Base-by-base conservation (phyloP, 2,797 vertebrate genomes). In the Coreius guichenoti region DNA sequence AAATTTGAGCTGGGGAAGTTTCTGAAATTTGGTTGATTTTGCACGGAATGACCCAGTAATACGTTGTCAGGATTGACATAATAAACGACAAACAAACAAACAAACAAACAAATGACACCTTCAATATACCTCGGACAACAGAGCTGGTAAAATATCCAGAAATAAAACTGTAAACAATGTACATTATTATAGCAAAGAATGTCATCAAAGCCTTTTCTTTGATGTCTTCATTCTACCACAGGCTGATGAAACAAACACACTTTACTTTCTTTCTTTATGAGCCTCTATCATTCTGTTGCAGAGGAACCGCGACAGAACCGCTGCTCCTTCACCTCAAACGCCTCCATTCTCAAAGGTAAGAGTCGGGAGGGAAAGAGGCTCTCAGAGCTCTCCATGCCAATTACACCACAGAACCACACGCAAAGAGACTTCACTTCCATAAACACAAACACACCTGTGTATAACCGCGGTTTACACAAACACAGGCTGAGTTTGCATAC, bases 291-390 rank as follows among this genome's bases (percentile, higher is more conserved):
- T 92, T 91, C 80, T 91, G 90, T 91, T 91, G 90, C 92, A 80
- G 26, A 88, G 68, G 68, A 89, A 45, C 61, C 80, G 0, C 81
- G 90, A 88, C 90, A 87, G 89, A 91, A 93, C 91, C 92, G 89
- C 88, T 88, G 87, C 90, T 86, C 89, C 87, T 90, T 90, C 86
- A 77, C 90, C 91, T 93, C 90, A 91, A 88, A 91, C 80, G 80
- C 84, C 86, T 47, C 36, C 80, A 6, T 54, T 63, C 51, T 84
- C 29, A 80, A 88, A 89, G 86, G 84, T 77, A 88, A 91, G 80
- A 86, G 61, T 89, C 89, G 5, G 33, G 43, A 61, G 43, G 54
- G 87, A 73, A 45, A 83, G 86, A 9, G 26, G 80, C 87, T 61
- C 89, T 82, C 36, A 33, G 83, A n/a, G 83, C 87, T 56, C 89